phyloP scores from a whole-genome alignment of 1,140 invertebrate genomes.

The Caenorhabditis latens region DNA sequence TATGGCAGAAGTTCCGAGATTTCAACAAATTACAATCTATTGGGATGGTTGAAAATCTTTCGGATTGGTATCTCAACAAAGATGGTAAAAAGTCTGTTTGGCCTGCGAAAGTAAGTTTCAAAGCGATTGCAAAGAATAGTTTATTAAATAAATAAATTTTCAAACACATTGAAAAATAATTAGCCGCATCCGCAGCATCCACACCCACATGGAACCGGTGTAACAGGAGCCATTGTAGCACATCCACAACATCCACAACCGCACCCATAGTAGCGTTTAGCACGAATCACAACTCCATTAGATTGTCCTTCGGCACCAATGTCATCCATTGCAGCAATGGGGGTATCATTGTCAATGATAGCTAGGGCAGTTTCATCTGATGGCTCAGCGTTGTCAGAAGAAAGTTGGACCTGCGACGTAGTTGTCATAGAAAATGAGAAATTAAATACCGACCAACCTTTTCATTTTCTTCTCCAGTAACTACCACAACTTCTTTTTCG shows the following conservation, averaged over 20 bases:
- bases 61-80: constrained; percentile 31
- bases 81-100: constrained; percentile 14
- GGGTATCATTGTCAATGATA: constrained; percentile 9
- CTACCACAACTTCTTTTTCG: not conserved
- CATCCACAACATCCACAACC: constrained; percentile 24
- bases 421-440: not conserved
- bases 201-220: constrained; percentile 12
- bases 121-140: not conserved
- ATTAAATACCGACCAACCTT: not conserved
- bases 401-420: not conserved
- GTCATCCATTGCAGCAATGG: constrained; percentile 4
- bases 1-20: constrained; percentile 2
- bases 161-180: too few species aligned
- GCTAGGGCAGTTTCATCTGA: not conserved
- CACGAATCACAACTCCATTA: constrained; percentile 25
- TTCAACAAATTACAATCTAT: not conserved
- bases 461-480: not conserved
- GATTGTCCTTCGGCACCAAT: not conserved
- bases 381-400: not conserved
- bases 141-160: too few species aligned
- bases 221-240: not conserved
- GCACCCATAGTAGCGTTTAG: constrained; percentile 31
- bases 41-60: constrained; percentile 31
- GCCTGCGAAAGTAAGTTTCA: not conserved
- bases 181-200: constrained; percentile 44